A percentile compares a stretch with the other conserved stretches of the same genome.
Evolutionary conservation across 1,140 invertebrate genomes (phyloP).

Genomic region (Brachionus sp.): DNA sequence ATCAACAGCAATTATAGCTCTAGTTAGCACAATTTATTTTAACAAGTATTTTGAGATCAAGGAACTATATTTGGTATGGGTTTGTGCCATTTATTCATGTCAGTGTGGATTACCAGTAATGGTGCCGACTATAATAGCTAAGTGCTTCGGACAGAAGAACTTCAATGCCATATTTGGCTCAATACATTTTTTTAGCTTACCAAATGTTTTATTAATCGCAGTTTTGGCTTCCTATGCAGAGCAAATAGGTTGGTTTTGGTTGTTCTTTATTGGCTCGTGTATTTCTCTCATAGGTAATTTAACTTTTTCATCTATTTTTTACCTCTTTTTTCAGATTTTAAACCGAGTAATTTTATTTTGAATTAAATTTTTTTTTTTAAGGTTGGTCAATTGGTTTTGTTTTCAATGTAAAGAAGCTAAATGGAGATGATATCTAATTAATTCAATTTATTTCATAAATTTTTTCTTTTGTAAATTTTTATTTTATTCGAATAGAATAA

Average conservation of each 20-base stretch:
- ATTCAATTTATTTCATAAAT: background rate
- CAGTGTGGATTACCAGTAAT: conserved; percentile 15
- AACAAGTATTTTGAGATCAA: background rate
- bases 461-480: background rate
- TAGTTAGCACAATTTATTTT: conserved; percentile 3
- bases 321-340: too few species aligned
- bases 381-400: background rate
- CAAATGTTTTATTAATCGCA: background rate
- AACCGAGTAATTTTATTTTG: too few species aligned
- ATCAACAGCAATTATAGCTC: background rate
- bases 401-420: background rate
- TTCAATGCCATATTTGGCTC: conserved; percentile 27
- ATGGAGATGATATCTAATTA: background rate
- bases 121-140: background rate
- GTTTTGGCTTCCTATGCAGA: background rate
- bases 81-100: background rate
- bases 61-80: background rate
- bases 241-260: conserved; percentile 10
- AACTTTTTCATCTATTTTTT: background rate
- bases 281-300: background rate
- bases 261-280: conserved; percentile 15
- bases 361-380: too few species aligned
- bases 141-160: conserved; percentile 33
- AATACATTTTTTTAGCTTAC: background rate
- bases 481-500: too few species aligned